A percentile compares a stretch with the other conserved stretches of the same genome.
phyloP scores from a whole-genome alignment of 2,113 vertebrate genomes.

The Tachuris rubrigastra region DNA sequence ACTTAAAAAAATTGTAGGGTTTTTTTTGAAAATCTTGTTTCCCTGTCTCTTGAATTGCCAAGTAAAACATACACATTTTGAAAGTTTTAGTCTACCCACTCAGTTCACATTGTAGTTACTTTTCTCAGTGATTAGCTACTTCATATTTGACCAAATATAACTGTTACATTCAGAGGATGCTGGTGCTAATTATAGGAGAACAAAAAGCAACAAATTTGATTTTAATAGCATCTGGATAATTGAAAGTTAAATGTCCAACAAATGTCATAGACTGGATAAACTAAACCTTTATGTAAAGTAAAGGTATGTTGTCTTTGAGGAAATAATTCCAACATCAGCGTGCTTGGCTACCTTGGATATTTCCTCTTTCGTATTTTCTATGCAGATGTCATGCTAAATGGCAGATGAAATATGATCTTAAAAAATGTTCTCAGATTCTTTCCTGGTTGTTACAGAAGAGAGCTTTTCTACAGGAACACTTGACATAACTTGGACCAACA shows the following conservation, averaged over 20 bases:
- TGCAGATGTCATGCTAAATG: background rate
- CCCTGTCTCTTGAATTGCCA: background rate
- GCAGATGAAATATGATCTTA: background rate
- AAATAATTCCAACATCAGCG: background rate
- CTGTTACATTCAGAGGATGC: background rate
- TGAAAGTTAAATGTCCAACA: background rate
- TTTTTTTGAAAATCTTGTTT: background rate
- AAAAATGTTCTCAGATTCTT: background rate
- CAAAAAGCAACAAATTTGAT: background rate
- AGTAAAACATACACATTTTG: background rate
- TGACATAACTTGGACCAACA: background rate
- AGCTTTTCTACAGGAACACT: background rate
- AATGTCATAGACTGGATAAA: background rate
- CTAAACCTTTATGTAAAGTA: background rate
- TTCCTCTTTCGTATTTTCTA: background rate
- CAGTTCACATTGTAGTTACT: background rate
- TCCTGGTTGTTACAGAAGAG: background rate
- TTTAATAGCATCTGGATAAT: background rate
- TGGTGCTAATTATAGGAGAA: background rate
- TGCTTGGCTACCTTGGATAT: background rate
- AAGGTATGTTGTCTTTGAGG: background rate
- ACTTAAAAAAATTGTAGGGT: background rate
- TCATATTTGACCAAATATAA: background rate
- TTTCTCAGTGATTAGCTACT: background rate
- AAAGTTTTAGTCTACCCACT: background rate